Evolutionary conservation across 2,888 invertebrate genomes (phyloP), one percentile per base, ranked within the genome.

Genomic region (Ephialtes manifestator): DNA sequence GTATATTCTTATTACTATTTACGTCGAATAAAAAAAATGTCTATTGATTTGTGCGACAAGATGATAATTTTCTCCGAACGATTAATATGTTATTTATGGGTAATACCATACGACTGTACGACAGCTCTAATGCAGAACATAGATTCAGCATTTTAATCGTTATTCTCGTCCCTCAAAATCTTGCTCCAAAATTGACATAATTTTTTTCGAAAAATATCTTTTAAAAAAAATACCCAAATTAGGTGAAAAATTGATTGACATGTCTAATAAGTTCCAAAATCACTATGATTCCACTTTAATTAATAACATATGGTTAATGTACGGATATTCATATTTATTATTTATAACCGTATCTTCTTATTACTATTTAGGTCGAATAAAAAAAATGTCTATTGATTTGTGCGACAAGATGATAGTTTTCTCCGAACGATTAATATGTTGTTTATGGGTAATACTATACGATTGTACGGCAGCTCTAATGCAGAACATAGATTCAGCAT

Each of bases 61-160:
- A 13, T 28, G 13, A 58, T 58, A 8, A 15, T 28, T 63, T 63
- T 63, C 63, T 4, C 35, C 63, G 31, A 35, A 63, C 63, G 18
- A 63, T 35, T 18, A 2, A 65, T 20, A 39, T 20, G 20, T 65
- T 65, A 20, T 43, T 65, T 65, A 43, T 65, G 20, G n/a, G 28
- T 3, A 65, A 65, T 20, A 18, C 35, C 11, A 4, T 11, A 39
- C 18, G n/a, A 65, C 43, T 65, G 10, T 65, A 20, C 11, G 13
- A 43, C 35, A 65, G 39, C 39, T n/a, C 39, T 31, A 60, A 55
- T 43, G 58, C 20, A 24, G 31, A 74, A 46, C 46, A 31, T 18
- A 71, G 74, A 60, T 74, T 74, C 74, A 74, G 31, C 28, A 15
- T 46, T 46, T 74, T 74, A 60, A 74, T 74, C 74, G 60, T 31